Base-by-base conservation (phyloP, 1,140 invertebrate species). In the Papilio xuthus region DNA sequence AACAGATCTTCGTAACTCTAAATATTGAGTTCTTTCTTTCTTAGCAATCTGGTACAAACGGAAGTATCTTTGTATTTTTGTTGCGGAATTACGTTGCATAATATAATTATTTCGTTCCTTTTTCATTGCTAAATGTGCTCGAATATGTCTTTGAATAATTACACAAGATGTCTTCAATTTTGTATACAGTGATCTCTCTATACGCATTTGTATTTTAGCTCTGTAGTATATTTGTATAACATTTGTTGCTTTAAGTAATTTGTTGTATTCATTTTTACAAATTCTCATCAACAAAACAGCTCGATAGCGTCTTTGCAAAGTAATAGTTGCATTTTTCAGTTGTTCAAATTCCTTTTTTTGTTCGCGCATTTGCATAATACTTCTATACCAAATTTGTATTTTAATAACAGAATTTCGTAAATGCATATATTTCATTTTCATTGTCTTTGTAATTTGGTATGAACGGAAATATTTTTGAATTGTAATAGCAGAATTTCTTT, bases 51-150 rank as follows among this genome's bases (percentile, higher is more conserved):
- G 63, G 83, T 90, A 85, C 6, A 85, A 83, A 67, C 88, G 80
- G 82, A 82, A 91, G 69, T 84, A 81, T 47, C 75, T 82, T 80
- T 93, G 91, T 53, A 93, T 88, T 23, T 73, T 23, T 47, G 89
- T 82, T 10, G 79, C 78, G 8, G 87, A 83, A 70, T 84, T 83
- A 41, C 83, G 84, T 83, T 78, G 84, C n/a, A 78, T 73, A 1
- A 94, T 8, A 79, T 95, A 96, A 28, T 87, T 67, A 15, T 88
- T 77, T 82, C 92, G 86, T n/a, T 87, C 83, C 44, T 81, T 80
- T 77, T 89, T 94, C 85, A 91, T 90, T 7, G 78, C 15, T 4
- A 91, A 72, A 67, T 88, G 86, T 10, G 91, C 86, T 86, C 87
- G 94, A 80, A 91, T 94, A 82, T 89, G 88, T 23, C 83, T 84